Conservation (phyloP, 2,888 invertebrate genomes). For the Caenorhabditis macrosperma region DNA sequence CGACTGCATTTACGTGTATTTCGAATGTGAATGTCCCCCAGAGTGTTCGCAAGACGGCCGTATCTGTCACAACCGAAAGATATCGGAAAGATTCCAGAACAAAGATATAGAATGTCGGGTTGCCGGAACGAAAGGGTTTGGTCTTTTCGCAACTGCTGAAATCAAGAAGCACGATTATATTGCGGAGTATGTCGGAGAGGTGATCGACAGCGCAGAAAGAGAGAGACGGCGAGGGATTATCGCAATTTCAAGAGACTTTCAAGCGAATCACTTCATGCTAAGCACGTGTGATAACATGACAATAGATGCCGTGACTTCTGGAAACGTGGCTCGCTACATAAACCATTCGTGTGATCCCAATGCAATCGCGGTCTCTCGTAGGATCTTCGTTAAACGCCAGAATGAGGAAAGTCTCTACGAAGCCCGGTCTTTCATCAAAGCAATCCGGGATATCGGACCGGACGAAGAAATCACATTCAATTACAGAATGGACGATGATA, state of each 20-base stretch:
- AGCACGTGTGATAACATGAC: background rate
- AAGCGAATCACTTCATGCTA: slow-evolving; percentile 31
- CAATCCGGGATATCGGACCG: background rate
- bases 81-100: background rate
- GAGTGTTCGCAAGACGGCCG: background rate
- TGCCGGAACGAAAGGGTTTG: slow-evolving; percentile 12
- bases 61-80: slow-evolving; percentile 6
- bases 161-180: slow-evolving; percentile 19
- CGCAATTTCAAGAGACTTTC: background rate
- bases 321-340: slow-evolving; percentile 28
- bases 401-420: background rate
- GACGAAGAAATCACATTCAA: slow-evolving; percentile 7
- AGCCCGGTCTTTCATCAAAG: background rate
- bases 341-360: slow-evolving; percentile 40
- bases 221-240: background rate
- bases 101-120: background rate
- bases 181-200: slow-evolving; percentile 27
- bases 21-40: slow-evolving; percentile 18
- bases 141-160: slow-evolving; percentile 6
- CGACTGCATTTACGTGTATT: slow-evolving; percentile 1
- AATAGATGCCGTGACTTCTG: slow-evolving; percentile 11
- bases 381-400: background rate
- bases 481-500: background rate
- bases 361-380: background rate
- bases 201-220: slow-evolving; percentile 2